A percentile compares a stretch with the other conserved stretches of the same genome.
phyloP scores from a whole-genome alignment of 2,888 invertebrate genomes.

The Drosophila gaucha region DNA sequence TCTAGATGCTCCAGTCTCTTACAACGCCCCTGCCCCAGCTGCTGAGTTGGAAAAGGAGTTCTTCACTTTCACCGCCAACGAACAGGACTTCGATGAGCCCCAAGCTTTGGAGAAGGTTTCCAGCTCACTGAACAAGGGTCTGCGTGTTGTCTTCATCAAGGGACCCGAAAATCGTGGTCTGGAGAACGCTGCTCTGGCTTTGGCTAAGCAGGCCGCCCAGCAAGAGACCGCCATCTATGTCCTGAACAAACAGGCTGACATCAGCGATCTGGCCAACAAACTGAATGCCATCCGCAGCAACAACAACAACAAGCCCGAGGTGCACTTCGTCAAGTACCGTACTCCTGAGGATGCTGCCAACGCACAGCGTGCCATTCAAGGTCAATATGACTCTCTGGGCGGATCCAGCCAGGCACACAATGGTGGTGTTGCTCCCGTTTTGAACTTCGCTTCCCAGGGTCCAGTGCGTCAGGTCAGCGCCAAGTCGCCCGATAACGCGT shows the following conservation, averaged over 20 bases:
- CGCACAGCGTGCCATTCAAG: conserved; percentile 81
- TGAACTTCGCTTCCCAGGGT: conserved; percentile 78
- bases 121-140: conserved; percentile 73
- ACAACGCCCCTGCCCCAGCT: conserved; percentile 75
- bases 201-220: conserved; percentile 77
- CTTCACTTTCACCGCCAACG: conserved; percentile 82
- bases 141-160: conserved; percentile 83
- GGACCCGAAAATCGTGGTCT: conserved; percentile 81
- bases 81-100: conserved; percentile 77
- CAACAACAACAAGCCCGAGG: conserved; percentile 80
- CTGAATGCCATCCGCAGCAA: conserved; percentile 71
- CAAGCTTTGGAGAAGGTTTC: conserved; percentile 60
- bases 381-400: conserved; percentile 76
- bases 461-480: conserved; percentile 51
- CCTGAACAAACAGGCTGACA: conserved; percentile 81
- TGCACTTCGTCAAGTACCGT: conserved; percentile 83
- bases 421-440: conserved; percentile 78
- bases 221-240: conserved; percentile 81
- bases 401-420: conserved; percentile 67
- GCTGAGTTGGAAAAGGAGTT: conserved; percentile 81
- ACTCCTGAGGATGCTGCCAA: conserved; percentile 82
- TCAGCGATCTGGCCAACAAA: conserved; percentile 74
- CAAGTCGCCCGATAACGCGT: conserved; percentile 68
- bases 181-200: conserved; percentile 75
- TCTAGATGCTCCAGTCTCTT: conserved; percentile 68